Base-by-base conservation (phyloP, 1,140 invertebrate genomes). In the Cydia amplana region DNA sequence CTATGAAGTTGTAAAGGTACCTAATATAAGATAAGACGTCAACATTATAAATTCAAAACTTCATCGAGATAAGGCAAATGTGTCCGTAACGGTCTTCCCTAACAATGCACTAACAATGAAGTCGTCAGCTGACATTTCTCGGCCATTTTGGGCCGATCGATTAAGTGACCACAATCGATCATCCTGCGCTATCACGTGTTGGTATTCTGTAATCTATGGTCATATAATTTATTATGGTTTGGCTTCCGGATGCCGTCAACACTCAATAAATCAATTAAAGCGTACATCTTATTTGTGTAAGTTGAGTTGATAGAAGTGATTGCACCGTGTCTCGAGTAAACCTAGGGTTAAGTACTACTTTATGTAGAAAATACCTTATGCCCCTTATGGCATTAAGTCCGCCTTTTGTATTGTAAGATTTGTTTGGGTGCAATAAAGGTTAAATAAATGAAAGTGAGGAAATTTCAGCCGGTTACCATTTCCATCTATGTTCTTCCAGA, bases 221-320 rank as follows among this genome's bases (percentile, higher is more conserved):
- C 25, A 85, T 87, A 85, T 86, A 82, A 82, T 20, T 73, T 83
- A 81, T 84, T 43, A 63, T 43, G 73, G 51, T 25, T 16, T 82
- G 84, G 80, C 81, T 85, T 89, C 89, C 88, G 89, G 85, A 85
- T 81, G 85, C 79, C 75, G 88, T 91, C 87, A 89, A 89, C 88
- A 90, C 83, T 84, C 85, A 88, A 90, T 91, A 90, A 90, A 91
- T 88, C 89, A 89, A 91, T 91, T 89, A 91, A 82, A 82, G 72
- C 75, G 83, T 82, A 85, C 86, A 83, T 87, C 83, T 86, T 77
- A 79, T 3, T 70, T 70, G 65, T 36, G 55, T 20, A 60, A 20
- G 55, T 60, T 60, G 55, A 18, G 16, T 0, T 6, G 32, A 20
- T 40, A 40, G 65, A 40, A 18, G 4, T 18, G 65, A 70, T 70